These are phyloP conservation scores for Nomada flava DNA, from an alignment of 2,888 invertebrate genomes.

Conservation along the genomic window DNA sequence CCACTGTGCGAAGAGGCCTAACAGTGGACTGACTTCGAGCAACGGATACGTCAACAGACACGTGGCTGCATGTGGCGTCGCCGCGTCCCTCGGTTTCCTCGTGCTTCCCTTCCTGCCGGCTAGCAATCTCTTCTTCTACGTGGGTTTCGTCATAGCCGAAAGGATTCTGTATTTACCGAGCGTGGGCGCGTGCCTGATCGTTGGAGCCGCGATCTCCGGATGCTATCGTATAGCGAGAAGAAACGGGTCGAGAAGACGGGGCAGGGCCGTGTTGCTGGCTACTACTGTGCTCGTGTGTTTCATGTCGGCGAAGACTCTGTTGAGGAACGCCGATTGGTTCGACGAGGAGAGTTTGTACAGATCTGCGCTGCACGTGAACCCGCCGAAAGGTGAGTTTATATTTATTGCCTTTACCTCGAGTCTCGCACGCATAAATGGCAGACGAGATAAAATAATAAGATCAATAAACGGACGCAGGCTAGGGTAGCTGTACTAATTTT, in stretches of 20 bases:
- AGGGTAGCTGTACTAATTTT: background rate
- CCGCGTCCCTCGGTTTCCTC: constrained; percentile 88
- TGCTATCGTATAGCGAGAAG: constrained; percentile 77
- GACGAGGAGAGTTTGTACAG: constrained; percentile 96
- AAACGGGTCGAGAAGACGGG: constrained; percentile 83
- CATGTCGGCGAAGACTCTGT: constrained; percentile 90
- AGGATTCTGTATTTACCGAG: constrained; percentile 97
- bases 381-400: constrained; percentile 95
- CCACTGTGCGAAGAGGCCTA: constrained; percentile 83
- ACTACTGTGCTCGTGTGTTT: constrained; percentile 87
- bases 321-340: constrained; percentile 95
- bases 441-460: background rate
- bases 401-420: no score
- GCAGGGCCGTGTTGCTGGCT: constrained; percentile 69
- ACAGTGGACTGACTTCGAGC: constrained; percentile 69
- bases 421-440: background rate
- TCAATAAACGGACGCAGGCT: background rate
- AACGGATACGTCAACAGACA: constrained; percentile 85
- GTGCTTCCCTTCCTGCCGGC: constrained; percentile 97
- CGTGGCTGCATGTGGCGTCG: constrained; percentile 86
- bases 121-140: constrained; percentile 98
- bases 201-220: constrained; percentile 87
- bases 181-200: constrained; percentile 96
- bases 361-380: constrained; percentile 96
- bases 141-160: constrained; percentile 99